A percentile compares a stretch with the other conserved stretches of the same genome.
phyloP scores from a whole-genome alignment of 2,888 invertebrate species.

The Anthrax anthrax region DNA sequence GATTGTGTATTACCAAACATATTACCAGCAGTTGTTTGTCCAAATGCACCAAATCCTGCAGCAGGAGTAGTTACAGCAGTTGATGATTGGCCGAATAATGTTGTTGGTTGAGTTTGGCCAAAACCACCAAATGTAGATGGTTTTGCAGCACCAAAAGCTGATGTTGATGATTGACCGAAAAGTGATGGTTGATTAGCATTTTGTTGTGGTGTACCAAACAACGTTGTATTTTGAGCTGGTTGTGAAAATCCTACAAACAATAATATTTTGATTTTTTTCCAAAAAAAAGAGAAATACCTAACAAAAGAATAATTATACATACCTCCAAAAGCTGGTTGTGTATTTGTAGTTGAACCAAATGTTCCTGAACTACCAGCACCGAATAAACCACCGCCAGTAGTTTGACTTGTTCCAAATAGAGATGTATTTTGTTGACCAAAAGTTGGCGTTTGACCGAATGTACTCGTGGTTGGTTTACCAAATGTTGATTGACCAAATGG shows the following conservation, averaged over 20 bases:
- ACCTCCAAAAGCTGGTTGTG: conserved; percentile 30
- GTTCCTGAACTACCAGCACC: conserved; percentile 46
- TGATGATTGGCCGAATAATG: conserved; percentile 41
- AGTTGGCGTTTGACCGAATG: conserved; percentile 52
- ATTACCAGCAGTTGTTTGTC: conserved; percentile 40
- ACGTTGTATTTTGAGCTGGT: conserved; percentile 39
- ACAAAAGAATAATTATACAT: conserved; percentile 8
- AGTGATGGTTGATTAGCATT: conserved; percentile 39
- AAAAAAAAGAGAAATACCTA: background rate
- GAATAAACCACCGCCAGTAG: conserved; percentile 41
- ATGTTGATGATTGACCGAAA: conserved; percentile 47
- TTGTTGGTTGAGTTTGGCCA: conserved; percentile 30
- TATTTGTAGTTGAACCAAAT: conserved; percentile 47
- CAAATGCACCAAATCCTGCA: conserved; percentile 45
- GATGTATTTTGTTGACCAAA: conserved; percentile 46
- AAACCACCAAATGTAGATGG: conserved; percentile 25
- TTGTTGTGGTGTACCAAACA: conserved; percentile 42
- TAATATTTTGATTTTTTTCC: background rate
- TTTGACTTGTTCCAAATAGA: conserved; percentile 42
- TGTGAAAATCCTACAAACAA: conserved; percentile 22
- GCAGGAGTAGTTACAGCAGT: conserved; percentile 31
- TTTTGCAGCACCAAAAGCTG: conserved; percentile 46
- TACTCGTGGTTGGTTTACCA: conserved; percentile 43
- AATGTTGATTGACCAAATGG: conserved; percentile 39
- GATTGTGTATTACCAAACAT: conserved; percentile 37